Conservation (phyloP, 2,888 invertebrate genomes). For the Lasioglossum leucozonium region DNA sequence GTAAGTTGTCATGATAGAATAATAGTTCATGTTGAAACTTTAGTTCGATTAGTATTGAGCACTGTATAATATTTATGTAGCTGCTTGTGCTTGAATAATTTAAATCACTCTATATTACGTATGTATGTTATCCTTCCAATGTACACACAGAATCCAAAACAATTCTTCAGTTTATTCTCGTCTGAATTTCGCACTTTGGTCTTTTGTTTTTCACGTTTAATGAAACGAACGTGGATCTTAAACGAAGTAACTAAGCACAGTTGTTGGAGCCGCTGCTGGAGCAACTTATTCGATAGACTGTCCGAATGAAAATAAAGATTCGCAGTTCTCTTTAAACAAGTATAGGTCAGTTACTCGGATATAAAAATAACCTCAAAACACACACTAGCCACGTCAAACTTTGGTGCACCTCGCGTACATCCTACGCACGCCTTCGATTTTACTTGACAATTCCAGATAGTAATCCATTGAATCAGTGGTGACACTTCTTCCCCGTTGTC, state of each 20-base stretch:
- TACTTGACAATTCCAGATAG: constrained; percentile 47
- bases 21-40: constrained; percentile 42
- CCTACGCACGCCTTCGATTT: constrained; percentile 57
- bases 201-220: not conserved
- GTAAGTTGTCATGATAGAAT: constrained; percentile 23
- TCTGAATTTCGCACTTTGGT: constrained; percentile 40
- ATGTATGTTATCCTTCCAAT: not conserved
- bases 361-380: constrained; percentile 79
- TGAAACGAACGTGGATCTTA: not conserved
- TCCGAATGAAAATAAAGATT: constrained; percentile 73
- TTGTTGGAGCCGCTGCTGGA: not conserved
- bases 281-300: constrained; percentile 59
- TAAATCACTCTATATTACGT: not conserved
- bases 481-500: constrained; percentile 58
- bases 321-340: constrained; percentile 51
- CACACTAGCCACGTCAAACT: constrained; percentile 69
- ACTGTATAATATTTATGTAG: not conserved
- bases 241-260: not conserved
- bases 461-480: constrained; percentile 26
- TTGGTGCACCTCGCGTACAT: constrained; percentile 54
- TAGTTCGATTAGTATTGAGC: not conserved
- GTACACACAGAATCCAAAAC: not conserved
- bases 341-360: constrained; percentile 78
- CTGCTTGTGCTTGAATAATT: not conserved
- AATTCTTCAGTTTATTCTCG: constrained; percentile 14